Conservation (phyloP, 2,888 invertebrate species). For the Pristionchus arcanus region DNA sequence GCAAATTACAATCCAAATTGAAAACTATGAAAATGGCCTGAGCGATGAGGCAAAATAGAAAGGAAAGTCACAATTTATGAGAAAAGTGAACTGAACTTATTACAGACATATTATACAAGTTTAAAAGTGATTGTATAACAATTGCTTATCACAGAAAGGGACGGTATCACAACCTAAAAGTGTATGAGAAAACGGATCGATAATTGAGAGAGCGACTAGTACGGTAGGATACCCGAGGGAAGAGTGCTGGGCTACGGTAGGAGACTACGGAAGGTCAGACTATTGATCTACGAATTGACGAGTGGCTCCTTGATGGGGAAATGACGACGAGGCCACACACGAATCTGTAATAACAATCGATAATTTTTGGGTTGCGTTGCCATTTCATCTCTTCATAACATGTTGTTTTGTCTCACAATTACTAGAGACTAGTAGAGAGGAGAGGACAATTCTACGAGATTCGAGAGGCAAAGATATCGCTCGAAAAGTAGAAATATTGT, state of each 20-base stretch:
- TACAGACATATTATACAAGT: constrained; percentile 22
- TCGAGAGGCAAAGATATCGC: background rate
- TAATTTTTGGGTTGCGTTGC: no score
- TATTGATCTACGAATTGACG: background rate
- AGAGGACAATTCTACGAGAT: background rate
- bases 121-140: background rate
- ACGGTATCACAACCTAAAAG: constrained; percentile 31
- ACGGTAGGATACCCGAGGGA: background rate
- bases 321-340: constrained; percentile 63
- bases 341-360: constrained; percentile 45
- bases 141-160: constrained; percentile 25
- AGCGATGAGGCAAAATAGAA: background rate
- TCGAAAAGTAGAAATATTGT: background rate
- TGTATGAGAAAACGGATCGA: background rate
- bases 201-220: constrained; percentile 31
- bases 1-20: constrained; percentile 29
- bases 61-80: background rate
- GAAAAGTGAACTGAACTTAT: constrained; percentile 4
- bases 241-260: background rate
- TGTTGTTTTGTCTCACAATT: no score
- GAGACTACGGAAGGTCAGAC: background rate
- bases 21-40: constrained; percentile 24
- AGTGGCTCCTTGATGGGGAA: constrained; percentile 58
- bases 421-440: background rate
- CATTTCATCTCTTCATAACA: no score